phyloP scores from a whole-genome alignment of 2,888 invertebrate genomes.

The Eupithecia subumbrata region DNA sequence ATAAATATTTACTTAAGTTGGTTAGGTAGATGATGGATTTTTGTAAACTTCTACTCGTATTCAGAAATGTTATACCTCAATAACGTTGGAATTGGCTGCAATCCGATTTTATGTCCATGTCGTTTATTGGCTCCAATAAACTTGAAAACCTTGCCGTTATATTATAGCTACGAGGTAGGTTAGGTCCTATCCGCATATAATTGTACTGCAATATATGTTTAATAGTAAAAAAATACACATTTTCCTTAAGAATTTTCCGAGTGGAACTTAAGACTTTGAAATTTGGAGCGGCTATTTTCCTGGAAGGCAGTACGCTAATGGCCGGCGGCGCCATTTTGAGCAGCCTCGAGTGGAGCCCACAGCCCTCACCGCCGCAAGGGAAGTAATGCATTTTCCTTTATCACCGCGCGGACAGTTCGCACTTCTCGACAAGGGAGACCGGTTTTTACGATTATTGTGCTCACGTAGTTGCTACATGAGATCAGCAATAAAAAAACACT shows the following conservation, averaged over 20 bases:
- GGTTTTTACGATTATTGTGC: conserved; percentile 81
- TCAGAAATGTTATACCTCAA: neutral
- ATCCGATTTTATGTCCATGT: conserved; percentile 2
- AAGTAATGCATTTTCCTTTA: conserved; percentile 83
- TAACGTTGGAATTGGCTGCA: neutral
- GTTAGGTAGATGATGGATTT: neutral
- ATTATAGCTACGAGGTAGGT: neutral
- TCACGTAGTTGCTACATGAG: conserved; percentile 70
- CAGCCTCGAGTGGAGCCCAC: conserved; percentile 73
- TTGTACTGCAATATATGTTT: conserved; percentile 17
- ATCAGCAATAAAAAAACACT: conserved; percentile 67
- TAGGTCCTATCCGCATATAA: neutral
- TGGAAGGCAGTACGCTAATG: conserved; percentile 69
- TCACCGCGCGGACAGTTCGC: conserved; percentile 78
- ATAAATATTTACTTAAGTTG: neutral
- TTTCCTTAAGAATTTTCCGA: conserved; percentile 42
- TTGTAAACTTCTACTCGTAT: neutral
- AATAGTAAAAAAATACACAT: conserved; percentile 25
- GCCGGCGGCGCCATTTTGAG: conserved; percentile 74
- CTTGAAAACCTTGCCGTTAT: conserved; percentile 6
- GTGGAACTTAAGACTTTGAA: conserved; percentile 64
- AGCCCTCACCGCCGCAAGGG: conserved; percentile 62
- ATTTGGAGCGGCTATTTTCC: conserved; percentile 56
- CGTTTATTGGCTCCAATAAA: conserved; percentile 9
- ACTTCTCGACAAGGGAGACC: conserved; percentile 73